Conservation (phyloP, 2,888 invertebrate genomes). For the Physocephala rufipes region DNA sequence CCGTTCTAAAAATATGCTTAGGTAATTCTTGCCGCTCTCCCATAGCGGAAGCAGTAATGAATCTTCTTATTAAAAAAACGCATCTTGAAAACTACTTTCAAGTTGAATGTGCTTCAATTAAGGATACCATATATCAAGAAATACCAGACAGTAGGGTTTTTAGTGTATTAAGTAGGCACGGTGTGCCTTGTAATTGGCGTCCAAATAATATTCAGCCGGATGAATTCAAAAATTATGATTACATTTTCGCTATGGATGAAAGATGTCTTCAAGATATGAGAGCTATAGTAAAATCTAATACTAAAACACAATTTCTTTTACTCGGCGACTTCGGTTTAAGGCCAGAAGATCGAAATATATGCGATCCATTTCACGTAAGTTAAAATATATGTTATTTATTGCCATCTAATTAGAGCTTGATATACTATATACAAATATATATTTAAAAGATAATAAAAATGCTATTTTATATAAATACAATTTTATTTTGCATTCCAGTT, state of each 20-base stretch:
- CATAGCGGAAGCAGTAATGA: constrained; percentile 92
- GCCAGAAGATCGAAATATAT: constrained; percentile 75
- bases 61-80: constrained; percentile 73
- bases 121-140: constrained; percentile 86
- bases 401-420: too few species aligned
- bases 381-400: not conserved
- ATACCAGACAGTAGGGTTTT: constrained; percentile 80
- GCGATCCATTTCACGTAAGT: constrained; percentile 90
- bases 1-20: constrained; percentile 59
- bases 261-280: constrained; percentile 67
- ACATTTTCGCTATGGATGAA: constrained; percentile 93
- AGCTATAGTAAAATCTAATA: constrained; percentile 69
- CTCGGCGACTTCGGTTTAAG: constrained; percentile 85
- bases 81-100: constrained; percentile 76
- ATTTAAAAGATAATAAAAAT: too few species aligned
- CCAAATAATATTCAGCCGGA: constrained; percentile 75
- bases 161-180: constrained; percentile 75
- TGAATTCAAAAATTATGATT: constrained; percentile 83
- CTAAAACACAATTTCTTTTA: constrained; percentile 77
- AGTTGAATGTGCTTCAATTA: constrained; percentile 89
- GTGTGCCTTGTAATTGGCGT: constrained; percentile 75
- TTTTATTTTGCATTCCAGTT: constrained; percentile 67
- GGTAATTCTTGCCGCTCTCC: constrained; percentile 96
- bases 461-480: not conserved
- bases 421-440: too few species aligned